Percentiles rank a stretch among this genome's conserved stretches.
Conservation (phyloP, 2,113 vertebrate genomes). For the Scolopax mira region DNA sequence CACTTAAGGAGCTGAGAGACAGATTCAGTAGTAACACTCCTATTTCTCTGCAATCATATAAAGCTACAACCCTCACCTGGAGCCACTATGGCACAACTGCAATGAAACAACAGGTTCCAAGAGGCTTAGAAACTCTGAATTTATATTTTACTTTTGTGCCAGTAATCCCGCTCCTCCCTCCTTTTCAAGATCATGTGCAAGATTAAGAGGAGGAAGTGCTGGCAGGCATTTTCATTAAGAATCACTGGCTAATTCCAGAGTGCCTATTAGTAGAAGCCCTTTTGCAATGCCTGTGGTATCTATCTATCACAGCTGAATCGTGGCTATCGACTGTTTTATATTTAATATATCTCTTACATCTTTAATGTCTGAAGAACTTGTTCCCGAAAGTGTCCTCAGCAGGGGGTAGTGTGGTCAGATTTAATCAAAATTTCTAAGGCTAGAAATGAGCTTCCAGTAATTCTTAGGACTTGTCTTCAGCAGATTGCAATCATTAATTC, state of each 20-base stretch:
- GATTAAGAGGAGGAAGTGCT: not conserved
- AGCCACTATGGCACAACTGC: not conserved
- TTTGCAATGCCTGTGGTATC: not conserved
- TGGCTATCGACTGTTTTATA: not conserved
- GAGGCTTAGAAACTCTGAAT: not conserved
- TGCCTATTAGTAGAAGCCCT: not conserved
- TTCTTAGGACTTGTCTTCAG: not conserved
- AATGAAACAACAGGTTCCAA: not conserved
- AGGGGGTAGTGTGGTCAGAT: not conserved
- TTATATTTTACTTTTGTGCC: not conserved
- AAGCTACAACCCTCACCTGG: not conserved
- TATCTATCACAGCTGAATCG: not conserved
- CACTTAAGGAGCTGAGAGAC: not conserved
- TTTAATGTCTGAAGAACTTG: constrained; percentile 30
- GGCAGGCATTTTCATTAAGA: not conserved
- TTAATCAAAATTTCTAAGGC: constrained; percentile 24
- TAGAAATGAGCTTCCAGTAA: constrained; percentile 32
- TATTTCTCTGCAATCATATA: not conserved
- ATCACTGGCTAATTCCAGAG: not conserved
- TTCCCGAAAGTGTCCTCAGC: constrained; percentile 53
- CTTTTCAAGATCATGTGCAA: not conserved
- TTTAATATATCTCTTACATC: constrained; percentile 43
- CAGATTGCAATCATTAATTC: not conserved
- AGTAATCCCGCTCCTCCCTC: not conserved
- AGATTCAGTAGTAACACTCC: not conserved